Evolutionary conservation across 2,113 vertebrate genomes (phyloP).

Genomic region (Athene cunicularia): DNA sequence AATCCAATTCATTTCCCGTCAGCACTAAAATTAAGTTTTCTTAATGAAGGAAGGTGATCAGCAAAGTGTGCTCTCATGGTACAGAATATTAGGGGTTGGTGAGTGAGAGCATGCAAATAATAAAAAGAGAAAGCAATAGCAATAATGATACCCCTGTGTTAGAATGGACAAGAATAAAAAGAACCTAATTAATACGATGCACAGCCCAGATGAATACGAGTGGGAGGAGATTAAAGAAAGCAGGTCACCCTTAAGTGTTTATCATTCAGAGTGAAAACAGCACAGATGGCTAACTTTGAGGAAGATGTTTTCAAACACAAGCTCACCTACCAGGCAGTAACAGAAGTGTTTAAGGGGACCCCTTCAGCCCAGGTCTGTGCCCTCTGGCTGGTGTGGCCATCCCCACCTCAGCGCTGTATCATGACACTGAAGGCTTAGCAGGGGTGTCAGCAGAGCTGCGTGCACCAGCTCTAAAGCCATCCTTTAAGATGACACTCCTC

Average conservation of each 20-base stretch:
- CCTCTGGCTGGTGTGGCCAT: not conserved
- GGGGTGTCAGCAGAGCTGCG: not conserved
- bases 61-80: not conserved
- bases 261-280: not conserved
- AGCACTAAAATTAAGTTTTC: slow-evolving; percentile 41
- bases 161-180: not conserved
- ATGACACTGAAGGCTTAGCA: accelerated
- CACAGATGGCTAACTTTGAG: not conserved
- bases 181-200: not conserved
- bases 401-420: accelerated
- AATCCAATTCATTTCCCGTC: slow-evolving; percentile 27
- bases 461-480: not conserved
- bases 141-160: not conserved
- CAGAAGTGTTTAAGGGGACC: not conserved
- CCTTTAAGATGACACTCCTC: not conserved
- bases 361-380: not conserved
- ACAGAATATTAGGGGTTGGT: not conserved
- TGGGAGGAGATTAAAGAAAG: not conserved
- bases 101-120: not conserved
- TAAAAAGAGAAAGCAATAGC: not conserved
- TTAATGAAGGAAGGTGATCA: slow-evolving; percentile 42
- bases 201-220: not conserved
- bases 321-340: not conserved
- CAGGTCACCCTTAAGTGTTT: not conserved
- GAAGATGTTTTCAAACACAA: not conserved